These are phyloP conservation scores for Clunio marinus DNA, from an alignment of 2,888 invertebrate species.

Conservation along the genomic window DNA sequence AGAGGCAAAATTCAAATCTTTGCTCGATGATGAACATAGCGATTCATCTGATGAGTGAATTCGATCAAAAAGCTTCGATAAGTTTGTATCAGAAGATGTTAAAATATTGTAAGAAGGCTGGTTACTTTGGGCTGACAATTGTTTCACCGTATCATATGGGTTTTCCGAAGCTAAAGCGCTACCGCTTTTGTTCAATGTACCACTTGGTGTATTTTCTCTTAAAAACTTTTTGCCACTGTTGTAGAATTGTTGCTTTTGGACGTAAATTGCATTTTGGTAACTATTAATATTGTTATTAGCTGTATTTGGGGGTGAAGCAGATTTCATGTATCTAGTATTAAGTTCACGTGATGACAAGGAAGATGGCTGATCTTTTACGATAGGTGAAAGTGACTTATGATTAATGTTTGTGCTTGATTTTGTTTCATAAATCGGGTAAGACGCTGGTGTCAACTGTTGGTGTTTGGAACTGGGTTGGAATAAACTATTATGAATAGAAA, in stretches of 20 bases:
- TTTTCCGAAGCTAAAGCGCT: conserved; percentile 3
- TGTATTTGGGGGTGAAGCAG: conserved; percentile 36
- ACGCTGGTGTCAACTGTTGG: conserved; percentile 12
- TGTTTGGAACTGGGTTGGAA: conserved; percentile 9
- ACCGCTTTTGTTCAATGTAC: background rate
- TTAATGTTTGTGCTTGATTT: conserved; percentile 44
- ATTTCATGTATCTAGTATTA: conserved; percentile 15
- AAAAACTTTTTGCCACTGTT: conserved; percentile 30
- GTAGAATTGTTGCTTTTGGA: conserved; percentile 36
- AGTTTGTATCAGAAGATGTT: conserved; percentile 35
- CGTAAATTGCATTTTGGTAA: conserved; percentile 38
- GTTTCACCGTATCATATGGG: background rate
- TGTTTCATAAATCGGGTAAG: conserved; percentile 40
- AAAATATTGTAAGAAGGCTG: conserved; percentile 19
- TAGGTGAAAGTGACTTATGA: conserved; percentile 41
- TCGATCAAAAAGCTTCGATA: conserved; percentile 43
- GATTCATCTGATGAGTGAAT: conserved; percentile 69
- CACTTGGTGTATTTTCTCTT: conserved; percentile 21
- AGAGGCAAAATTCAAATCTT: conserved; percentile 48
- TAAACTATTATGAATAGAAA: conserved; percentile 19
- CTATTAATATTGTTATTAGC: conserved; percentile 36
- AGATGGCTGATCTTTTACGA: conserved; percentile 40
- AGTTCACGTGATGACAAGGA: conserved; percentile 41
- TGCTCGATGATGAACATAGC: conserved; percentile 64
- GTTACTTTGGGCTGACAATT: conserved; percentile 6